A percentile compares a stretch with the other conserved stretches of the same genome.
Evolutionary conservation across 2,113 vertebrate species (phyloP).

Genomic region (Sinocyclocheilus grahami): DNA sequence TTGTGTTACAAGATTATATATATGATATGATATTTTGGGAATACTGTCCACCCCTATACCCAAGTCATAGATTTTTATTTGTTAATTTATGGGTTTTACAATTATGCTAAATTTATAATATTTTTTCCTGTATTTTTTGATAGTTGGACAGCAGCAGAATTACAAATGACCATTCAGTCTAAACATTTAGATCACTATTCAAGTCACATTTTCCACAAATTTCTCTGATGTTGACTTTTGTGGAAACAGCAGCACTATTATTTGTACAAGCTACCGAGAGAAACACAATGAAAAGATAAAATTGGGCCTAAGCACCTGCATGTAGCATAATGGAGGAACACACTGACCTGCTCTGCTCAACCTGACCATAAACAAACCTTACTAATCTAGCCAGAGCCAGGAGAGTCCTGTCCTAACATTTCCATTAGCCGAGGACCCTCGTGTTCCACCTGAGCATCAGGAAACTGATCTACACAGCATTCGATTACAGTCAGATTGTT

Average conservation of each 20-base stretch:
- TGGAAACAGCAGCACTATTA: neutral
- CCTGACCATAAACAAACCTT: neutral
- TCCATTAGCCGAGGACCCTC: neutral
- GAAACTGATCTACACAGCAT: neutral
- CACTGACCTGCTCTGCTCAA: slow-evolving; percentile 10
- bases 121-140: neutral
- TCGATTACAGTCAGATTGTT: neutral
- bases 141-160: neutral
- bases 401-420: neutral
- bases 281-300: neutral
- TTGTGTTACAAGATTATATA: no score
- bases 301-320: neutral
- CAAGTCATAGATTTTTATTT: neutral
- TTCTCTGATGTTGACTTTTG: neutral
- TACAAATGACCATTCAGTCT: neutral
- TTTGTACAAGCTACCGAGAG: neutral
- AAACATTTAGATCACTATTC: neutral
- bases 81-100: neutral
- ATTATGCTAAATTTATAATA: neutral
- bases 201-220: neutral
- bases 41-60: no score
- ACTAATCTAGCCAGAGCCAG: neutral
- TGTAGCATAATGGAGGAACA: slow-evolving; percentile 19
- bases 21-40: no score
- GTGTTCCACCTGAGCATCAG: neutral